Evolutionary conservation across 1,140 invertebrate genomes (phyloP), one percentile per base, ranked within the genome.

Genomic region (Drosophila triauraria): DNA sequence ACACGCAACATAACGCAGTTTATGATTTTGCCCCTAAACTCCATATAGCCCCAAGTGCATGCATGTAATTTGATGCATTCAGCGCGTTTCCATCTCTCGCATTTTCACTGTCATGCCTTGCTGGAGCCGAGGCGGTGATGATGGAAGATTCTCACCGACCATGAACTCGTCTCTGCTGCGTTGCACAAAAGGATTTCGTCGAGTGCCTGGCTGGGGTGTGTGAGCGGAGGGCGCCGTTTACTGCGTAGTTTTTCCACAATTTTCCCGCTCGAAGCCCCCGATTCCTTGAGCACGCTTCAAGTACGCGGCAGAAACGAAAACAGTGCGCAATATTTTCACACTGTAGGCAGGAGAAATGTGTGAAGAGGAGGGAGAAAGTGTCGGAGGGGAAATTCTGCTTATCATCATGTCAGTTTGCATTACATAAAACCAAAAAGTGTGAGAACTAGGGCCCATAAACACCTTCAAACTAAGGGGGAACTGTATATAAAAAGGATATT

Each of bases 241-340:
- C 81, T 90, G 84, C 85, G 84, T 90, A 88, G 85, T 88, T 90
- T 80, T 78, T 61, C 72, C 75, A 77, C 59, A 81, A 57, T 59
- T 69, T 72, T 62, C 65, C 65, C 65, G 53, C 69, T 59, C 61
- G 43, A 44, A 75, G 57, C 64, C 43, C 48, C 53, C 20, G 62
- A 81, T 82, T 83, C 67, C 72, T 84, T 75, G 76, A 71, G 87
- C 67, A 78, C 65, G 65, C 78, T 78, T 88, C 80, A 78, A 87
- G 85, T 90, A 88, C 80, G 61, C 72, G 76, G 48, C 60, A 44
- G 65, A 62, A 67, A 60, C 54, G 69, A 80, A 88, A 88, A 80
- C 50, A 83, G 83, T 84, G 84, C 80, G 84, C 72, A 87, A 72
- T 87, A 84, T 88, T 54, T 68, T 60, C 61, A 76, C 47, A 48